phyloP scores from a whole-genome alignment of 2,888 invertebrate genomes.

The Microchrysa polita region DNA sequence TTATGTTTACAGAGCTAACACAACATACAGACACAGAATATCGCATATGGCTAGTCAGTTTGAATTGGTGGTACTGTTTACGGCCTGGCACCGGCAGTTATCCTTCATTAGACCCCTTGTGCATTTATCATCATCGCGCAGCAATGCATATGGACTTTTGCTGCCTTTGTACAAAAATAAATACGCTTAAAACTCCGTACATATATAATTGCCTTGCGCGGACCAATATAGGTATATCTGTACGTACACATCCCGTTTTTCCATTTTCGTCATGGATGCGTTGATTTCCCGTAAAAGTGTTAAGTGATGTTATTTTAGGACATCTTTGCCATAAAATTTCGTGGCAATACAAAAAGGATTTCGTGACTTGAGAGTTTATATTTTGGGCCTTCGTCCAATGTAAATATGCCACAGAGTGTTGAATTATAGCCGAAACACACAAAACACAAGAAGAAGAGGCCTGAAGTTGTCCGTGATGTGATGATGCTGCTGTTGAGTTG shows the following conservation, averaged over 20 bases:
- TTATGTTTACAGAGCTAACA: conserved; percentile 12
- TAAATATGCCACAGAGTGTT: not conserved
- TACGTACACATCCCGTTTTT: not conserved
- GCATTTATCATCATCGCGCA: conserved; percentile 12
- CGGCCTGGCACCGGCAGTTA: conserved; percentile 2
- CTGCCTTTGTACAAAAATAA: not conserved
- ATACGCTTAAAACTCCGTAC: no score
- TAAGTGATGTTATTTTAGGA: conserved; percentile 26
- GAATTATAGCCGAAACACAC: no score
- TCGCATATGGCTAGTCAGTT: not conserved
- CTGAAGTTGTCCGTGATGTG: no score
- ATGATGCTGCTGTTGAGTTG: no score
- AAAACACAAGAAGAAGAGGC: no score
- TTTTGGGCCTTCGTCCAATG: not conserved
- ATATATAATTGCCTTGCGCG: no score
- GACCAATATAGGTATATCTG: no score
- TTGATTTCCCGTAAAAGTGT: conserved; percentile 24
- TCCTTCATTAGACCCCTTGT: conserved; percentile 15
- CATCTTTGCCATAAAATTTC: not conserved
- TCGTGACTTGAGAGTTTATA: conserved; percentile 12
- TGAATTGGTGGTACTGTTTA: not conserved
- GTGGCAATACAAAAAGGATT: conserved; percentile 5
- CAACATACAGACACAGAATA: not conserved
- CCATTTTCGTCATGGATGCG: not conserved
- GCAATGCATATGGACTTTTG: not conserved